Base-by-base conservation (phyloP, 2,113 vertebrate species). In the Electrona antarctica region DNA sequence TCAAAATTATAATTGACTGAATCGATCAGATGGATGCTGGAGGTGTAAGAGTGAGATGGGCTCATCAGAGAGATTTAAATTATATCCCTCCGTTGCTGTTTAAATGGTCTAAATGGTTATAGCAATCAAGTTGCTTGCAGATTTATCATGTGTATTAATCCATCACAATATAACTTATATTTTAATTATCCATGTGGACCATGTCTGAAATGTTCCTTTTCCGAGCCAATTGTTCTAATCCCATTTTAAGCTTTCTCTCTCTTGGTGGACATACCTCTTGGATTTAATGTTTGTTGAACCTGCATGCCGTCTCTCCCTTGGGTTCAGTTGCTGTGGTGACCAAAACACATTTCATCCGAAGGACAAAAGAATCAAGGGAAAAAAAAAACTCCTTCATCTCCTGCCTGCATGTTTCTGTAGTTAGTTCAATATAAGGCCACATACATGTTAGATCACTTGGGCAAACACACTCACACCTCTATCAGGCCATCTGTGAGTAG, bases 271-370 rank as follows among this genome's bases (percentile, higher is more conserved):
- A n/a, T n/a, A n/a, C 61, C 48, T 48, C 48, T 57, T 61, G 28
- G 62, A 67, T 74, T 62, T 81, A 66, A 41, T 41, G 78, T 73
- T 79, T 70, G 21, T 64, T 56, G 45, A 72, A 29, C 65, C 54
- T 65, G 6, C 8, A 0, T 71, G 60, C 14, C 33, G 33, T 41
- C 33, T 41, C 33, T 50, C 78, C 73, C 49, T 66, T 46, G 76
- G 70, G 69, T 70, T 72, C 64, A 56, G 84, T 82, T 85, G 78
- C 82, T 21, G 14, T 79, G 82, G 85, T 52, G 76, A 86, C 80
- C 49, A 8, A 57, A 76, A 80, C 74, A 70, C 71, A 78, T 80
- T 73, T 84, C 69, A 57, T 80, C 65, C 70, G 45, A 59, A 54
- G 45, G 71, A 79, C 33, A 41, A 41, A 41, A 2, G 4, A 33